Evolutionary conservation across 2,888 invertebrate genomes (phyloP).

Genomic region (Ceramica pisi): DNA sequence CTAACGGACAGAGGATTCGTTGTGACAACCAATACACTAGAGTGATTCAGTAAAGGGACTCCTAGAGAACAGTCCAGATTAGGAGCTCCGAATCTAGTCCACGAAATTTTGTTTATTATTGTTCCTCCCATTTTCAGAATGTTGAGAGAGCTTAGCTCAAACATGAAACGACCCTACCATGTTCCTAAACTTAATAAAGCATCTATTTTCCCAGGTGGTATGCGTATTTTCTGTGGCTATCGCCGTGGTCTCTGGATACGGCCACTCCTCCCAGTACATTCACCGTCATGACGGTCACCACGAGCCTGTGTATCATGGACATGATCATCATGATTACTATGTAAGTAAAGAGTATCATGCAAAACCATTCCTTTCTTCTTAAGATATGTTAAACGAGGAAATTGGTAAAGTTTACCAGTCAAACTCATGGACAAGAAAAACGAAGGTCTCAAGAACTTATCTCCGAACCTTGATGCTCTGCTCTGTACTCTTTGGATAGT

Average conservation of each 20-base stretch:
- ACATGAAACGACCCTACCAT: background rate
- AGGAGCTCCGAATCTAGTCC: background rate
- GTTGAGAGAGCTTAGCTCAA: background rate
- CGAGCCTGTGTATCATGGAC: conserved; percentile 71
- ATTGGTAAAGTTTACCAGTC: no score
- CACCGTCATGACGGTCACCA: conserved; percentile 78
- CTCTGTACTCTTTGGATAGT: background rate
- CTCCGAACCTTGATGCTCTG: background rate
- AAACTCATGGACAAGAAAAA: no score
- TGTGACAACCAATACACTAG: background rate
- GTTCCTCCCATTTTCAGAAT: background rate
- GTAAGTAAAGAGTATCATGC: conserved; percentile 44
- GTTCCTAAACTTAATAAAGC: background rate
- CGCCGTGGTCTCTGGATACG: conserved; percentile 55
- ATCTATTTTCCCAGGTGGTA: conserved; percentile 45
- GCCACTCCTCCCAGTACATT: conserved; percentile 65
- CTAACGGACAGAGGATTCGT: background rate
- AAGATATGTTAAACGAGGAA: no score
- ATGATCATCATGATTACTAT: conserved; percentile 69
- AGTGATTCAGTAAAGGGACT: background rate
- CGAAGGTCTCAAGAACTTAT: background rate
- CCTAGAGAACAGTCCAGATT: background rate
- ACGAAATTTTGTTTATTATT: background rate
- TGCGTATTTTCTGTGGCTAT: conserved; percentile 53
- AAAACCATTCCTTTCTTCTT: no score